Base-by-base conservation (phyloP, 2,797 vertebrate species). In the Poeciliopsis presidionis region DNA sequence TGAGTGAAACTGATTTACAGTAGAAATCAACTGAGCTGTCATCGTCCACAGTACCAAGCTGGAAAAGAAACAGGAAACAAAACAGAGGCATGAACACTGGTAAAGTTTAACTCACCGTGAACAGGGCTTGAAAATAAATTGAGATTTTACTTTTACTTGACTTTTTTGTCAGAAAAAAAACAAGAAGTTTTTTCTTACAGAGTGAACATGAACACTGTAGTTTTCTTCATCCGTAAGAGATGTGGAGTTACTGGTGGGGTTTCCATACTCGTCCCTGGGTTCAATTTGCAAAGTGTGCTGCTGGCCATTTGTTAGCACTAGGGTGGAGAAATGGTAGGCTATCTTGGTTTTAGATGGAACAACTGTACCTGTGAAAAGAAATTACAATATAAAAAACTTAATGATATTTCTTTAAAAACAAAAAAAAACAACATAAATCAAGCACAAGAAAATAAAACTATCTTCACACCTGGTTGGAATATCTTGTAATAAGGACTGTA, bases 281-380 rank as follows among this genome's bases (percentile, higher is more conserved):
- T 97, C 97, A 83, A 99, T 98, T 90, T 99, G 97, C 85, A 99
- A 94, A 14, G 96, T 98, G 92, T 99, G 98, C 84, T 97, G 97
- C 87, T 99, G 96, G 78, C 97, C 96, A 79, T 96, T 96, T 30
- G 97, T 98, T 92, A 99, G 94, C 81, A 99, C 98, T 91, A 99
- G 94, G 59, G 98, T 99, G 82, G 98, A 99, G 90, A 99, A 99
- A 93, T 99, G 98, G 90, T 96, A 98, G 49, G 97, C 96, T 72
- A 99, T 99, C 95, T 98, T 98, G 83, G 98, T 99, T 95, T 99
- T 99, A 69, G 97, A 98, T 80, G 98, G 98, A 91, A 98, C 97
- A 81, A 99, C 98, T 88, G 96, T 97, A 87, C 98, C 98, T 99
- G 93, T 87, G 47, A n/a, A 11, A 73, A 80, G 2, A 72, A 59